Conservation (phyloP, 2,113 vertebrate genomes). For the Centropus bengalensis region DNA sequence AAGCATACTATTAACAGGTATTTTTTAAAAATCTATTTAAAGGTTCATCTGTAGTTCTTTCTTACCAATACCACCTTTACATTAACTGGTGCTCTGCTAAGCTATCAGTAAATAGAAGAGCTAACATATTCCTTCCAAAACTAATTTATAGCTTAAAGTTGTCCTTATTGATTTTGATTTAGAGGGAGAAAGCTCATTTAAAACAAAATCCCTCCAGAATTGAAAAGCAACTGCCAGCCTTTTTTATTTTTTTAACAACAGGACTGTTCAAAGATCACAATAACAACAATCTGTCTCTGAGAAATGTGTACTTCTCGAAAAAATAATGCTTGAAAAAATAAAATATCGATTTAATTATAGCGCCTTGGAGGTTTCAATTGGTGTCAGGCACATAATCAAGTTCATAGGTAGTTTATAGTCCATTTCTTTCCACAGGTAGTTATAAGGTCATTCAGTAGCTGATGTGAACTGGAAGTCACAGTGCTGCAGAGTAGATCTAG, state of each 20-base stretch:
- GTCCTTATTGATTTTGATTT: not conserved
- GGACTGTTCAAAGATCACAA: not conserved
- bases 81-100: not conserved
- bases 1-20: not conserved
- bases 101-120: not conserved
- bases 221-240: not conserved
- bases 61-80: not conserved
- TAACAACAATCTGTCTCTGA: not conserved
- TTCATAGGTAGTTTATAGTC: not conserved
- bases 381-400: not conserved
- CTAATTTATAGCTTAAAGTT: not conserved
- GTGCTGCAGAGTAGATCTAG: not conserved
- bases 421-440: not conserved
- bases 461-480: not conserved
- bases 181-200: not conserved
- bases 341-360: not conserved
- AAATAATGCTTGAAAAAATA: not conserved
- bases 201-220: not conserved
- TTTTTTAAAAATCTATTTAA: not conserved
- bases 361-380: not conserved
- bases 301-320: not conserved
- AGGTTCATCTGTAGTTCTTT: not conserved
- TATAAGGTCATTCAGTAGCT: not conserved
- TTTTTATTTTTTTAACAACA: not conserved
- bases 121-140: not conserved